Percentiles rank a stretch among this genome's conserved stretches.
Conservation (phyloP, 2,797 vertebrate species). For the Scyliorhinus canicula region DNA sequence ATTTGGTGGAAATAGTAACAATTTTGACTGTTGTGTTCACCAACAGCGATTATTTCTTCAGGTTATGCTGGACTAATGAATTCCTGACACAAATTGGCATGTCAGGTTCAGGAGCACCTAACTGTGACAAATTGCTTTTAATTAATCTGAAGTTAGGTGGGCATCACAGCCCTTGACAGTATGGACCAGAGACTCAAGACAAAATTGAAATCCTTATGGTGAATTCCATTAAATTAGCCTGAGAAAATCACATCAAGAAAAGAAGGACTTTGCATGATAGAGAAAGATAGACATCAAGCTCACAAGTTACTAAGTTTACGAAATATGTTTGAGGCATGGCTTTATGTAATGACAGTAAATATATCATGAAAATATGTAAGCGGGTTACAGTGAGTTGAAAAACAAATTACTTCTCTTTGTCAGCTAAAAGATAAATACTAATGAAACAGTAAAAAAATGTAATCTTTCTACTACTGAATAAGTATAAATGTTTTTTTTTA, state of each 20-base stretch:
- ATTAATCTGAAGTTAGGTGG: constrained; percentile 51
- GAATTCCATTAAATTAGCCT: constrained; percentile 65
- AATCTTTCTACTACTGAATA: constrained; percentile 70
- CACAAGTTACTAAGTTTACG: constrained; percentile 63
- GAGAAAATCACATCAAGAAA: constrained; percentile 63
- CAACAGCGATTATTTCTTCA: constrained; percentile 38
- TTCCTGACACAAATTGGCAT: constrained; percentile 39
- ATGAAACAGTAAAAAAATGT: constrained; percentile 61
- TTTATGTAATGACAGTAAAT: constrained; percentile 63
- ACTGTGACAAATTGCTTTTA: constrained; percentile 47
- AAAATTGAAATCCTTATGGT: constrained; percentile 64
- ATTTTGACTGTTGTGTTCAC: background rate
- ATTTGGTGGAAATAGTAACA: constrained; percentile 8
- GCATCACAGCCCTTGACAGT: constrained; percentile 48
- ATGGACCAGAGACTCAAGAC: constrained; percentile 55
- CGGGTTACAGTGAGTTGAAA: constrained; percentile 62
- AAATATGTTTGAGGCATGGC: constrained; percentile 60
- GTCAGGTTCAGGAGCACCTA: background rate
- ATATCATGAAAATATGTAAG: constrained; percentile 63
- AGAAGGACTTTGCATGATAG: constrained; percentile 56
- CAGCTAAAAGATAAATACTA: constrained; percentile 71
- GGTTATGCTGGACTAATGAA: background rate
- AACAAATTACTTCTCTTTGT: constrained; percentile 71
- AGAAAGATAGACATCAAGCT: constrained; percentile 69
- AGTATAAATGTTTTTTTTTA: constrained; percentile 71